Percentiles rank a stretch among this genome's conserved stretches.
phyloP scores from a whole-genome alignment of 2,113 vertebrate genomes.

The Odocoileus hemionus region DNA sequence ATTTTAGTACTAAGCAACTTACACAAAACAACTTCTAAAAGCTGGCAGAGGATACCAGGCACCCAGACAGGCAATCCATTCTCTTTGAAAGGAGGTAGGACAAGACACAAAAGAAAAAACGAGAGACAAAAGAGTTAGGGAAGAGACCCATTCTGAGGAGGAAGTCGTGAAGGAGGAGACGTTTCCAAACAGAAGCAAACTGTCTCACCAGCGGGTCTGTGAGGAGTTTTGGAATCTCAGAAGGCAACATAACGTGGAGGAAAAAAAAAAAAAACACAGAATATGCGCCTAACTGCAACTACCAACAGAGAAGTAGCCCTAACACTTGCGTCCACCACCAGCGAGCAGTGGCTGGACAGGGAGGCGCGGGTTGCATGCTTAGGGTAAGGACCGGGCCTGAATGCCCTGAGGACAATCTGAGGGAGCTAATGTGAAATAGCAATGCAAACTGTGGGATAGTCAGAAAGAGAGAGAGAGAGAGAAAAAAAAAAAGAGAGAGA shows the following conservation, averaged over 20 bases:
- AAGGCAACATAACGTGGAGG: not conserved
- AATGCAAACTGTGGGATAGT: not conserved
- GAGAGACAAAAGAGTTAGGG: not conserved
- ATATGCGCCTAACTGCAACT: not conserved
- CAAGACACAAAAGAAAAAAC: not conserved
- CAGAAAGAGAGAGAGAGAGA: not conserved
- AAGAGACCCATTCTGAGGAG: not conserved
- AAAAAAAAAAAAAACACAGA: not conserved
- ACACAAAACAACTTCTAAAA: not conserved
- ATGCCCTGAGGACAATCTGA: not conserved
- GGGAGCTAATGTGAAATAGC: not conserved
- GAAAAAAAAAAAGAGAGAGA: accelerated
- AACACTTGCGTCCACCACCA: accelerated
- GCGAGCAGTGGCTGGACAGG: not conserved
- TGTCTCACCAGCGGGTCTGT: not conserved
- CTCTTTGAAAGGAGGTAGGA: not conserved
- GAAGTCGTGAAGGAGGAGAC: not conserved
- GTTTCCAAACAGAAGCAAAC: not conserved
- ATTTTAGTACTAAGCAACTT: not conserved
- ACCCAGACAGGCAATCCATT: not conserved
- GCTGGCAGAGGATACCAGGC: not conserved
- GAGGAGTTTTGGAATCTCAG: not conserved
- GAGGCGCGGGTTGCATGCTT: not conserved
- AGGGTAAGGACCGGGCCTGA: not conserved
- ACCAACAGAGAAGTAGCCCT: not conserved